Conservation (phyloP, 1,140 invertebrate species). For the Drosophila leontia region DNA sequence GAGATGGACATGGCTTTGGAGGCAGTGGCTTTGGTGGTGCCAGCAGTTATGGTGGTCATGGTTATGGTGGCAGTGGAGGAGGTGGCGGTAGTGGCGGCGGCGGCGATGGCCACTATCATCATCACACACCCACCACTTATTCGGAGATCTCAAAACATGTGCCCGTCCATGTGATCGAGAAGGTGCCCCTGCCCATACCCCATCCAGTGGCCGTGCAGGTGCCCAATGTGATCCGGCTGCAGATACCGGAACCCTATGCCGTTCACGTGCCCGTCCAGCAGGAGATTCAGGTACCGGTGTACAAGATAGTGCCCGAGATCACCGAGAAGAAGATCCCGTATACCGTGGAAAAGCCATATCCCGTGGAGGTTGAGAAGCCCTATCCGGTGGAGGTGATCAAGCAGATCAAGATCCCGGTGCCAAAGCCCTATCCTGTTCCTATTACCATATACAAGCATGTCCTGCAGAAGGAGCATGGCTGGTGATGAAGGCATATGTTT, state of each 20-base stretch:
- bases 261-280: slow-evolving; percentile 89
- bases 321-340: slow-evolving; percentile 91
- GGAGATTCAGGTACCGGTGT: slow-evolving; percentile 90
- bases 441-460: slow-evolving; percentile 93
- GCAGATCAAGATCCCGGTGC: slow-evolving; percentile 90
- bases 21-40: slow-evolving; percentile 42
- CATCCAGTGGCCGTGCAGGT: slow-evolving; percentile 90
- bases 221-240: slow-evolving; percentile 90
- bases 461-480: slow-evolving; percentile 88
- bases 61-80: slow-evolving; percentile 22
- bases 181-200: slow-evolving; percentile 90
- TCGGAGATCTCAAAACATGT: slow-evolving; percentile 89
- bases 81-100: slow-evolving; percentile 23
- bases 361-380: slow-evolving; percentile 91
- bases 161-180: slow-evolving; percentile 90
- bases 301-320: slow-evolving; percentile 88
- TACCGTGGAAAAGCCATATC: slow-evolving; percentile 91
- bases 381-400: slow-evolving; percentile 92
- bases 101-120: slow-evolving; percentile 43
- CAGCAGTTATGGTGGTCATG: slow-evolving; percentile 9
- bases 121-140: slow-evolving; percentile 86
- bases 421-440: slow-evolving; percentile 91
- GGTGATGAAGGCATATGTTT: slow-evolving; percentile 26
- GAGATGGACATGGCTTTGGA: slow-evolving; percentile 25
- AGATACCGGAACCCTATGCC: slow-evolving; percentile 91